Base-by-base conservation (phyloP, 2,113 vertebrate genomes). In the Ramphastos sulfuratus region DNA sequence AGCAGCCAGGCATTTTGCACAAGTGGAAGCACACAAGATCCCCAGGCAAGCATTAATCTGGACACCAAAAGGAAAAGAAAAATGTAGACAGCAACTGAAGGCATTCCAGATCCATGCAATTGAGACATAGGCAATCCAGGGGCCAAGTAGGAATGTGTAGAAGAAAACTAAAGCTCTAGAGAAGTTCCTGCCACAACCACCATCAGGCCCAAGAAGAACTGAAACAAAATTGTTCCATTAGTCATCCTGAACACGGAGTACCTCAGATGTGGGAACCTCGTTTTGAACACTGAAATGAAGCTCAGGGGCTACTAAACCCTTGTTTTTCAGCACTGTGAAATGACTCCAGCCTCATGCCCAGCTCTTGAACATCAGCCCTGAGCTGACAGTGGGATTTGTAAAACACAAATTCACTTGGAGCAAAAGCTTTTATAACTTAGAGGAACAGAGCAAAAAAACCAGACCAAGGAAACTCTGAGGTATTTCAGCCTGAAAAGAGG, bases 61-160 rank as follows among this genome's bases (percentile, higher is more conserved):
- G 92, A 66, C 87, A 95, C 52, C 21, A 52, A 93, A 92, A 92
- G 87, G 92, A 71, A 37, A 89, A 85, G 67, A 61, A 80, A 93
- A 95, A 59, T 3, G 16, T 6, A 95, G 80, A 0, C 2, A 82
- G 85, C 79, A 80, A 21, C 67, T 24, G n/a, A 85, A 75, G 78
- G 55, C 81, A 76, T 44, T n/a, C 50, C 24, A 13, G 81, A 71
- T 74, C 15, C 54, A 69, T 28, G 70, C 48, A 72, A 25, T 44
- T 64, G 5, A 78, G 61, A 58, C 1, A 2, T 7, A 56, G 0
- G 0, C 18, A 54, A 7, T 25, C 13, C 87, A 72, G 50, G 8
- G 50, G 50, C 78, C 31, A 54, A 90, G 44, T 4, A 20, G 37
- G 78, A 95, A 87, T 84, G 56, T 18, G 23, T 5, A 87, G 25